Evolutionary conservation across 2,113 vertebrate genomes (phyloP), one percentile per base, ranked within the genome.

Genomic region (Sinocyclocheilus rhinocerous): DNA sequence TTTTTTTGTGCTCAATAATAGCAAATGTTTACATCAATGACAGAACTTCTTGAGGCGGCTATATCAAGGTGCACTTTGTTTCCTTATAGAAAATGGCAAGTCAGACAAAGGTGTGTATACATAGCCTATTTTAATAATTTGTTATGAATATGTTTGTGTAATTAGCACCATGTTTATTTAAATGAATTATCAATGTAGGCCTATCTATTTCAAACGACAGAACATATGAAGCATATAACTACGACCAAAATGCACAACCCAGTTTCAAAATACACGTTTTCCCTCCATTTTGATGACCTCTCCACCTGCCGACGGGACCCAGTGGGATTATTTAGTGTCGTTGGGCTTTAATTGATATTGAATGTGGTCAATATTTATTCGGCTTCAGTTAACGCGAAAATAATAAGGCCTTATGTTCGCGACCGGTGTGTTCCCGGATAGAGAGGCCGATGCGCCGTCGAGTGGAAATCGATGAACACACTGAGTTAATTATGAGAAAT

Each of bases 401-500:
- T 95, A 92, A 94, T 92, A 92, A 93, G 92, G 90, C 88, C 81
- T 55, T 63, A 77, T 78, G 91, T 90, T 87, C 36, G 83, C 45
- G 75, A 87, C 67, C 85, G 76, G 87, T 85, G 87, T 61, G 86
- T 89, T 85, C 61, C 76, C 6, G 42, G 85, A 63, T 45, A 59
- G 48, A 72, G 48, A 81, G 84, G 75, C 76, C 85, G 77, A 69
- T 79, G 88, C 86, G 84, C 87, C 81, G 85, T 83, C 79, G 86
- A 83, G 76, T 70, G 87, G 61, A 92, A 92, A 95, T 94, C 93
- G 90, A 95, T 94, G 90, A 87, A 92, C 90, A 91, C 93, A 92
- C 88, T 89, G 90, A 94, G 92, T 95, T 95, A 93, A 95, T 95
- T 94, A 93, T 88, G 93, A 91, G 88, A 93, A 95, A 95, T 95